Base-by-base conservation (phyloP, 2,113 vertebrate genomes). In the Bostrychus sinensis region DNA sequence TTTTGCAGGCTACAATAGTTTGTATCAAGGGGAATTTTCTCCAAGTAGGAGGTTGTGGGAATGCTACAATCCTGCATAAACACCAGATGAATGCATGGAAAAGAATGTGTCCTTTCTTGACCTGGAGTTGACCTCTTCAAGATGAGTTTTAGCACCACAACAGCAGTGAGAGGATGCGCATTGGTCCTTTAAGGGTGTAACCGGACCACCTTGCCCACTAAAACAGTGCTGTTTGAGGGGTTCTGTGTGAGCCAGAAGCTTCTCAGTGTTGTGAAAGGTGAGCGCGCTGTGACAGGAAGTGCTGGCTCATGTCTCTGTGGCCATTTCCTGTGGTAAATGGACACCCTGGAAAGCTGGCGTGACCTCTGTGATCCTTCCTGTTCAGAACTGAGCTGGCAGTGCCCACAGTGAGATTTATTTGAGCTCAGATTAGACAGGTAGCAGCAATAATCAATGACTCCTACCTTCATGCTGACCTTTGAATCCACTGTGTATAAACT, bases 291-390 rank as follows among this genome's bases (percentile, higher is more conserved):
- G 57, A 77, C 79, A 83, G 88, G 85, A 89, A 88, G 55, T 20
- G 84, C 84, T 80, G 83, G 78, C 83, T 89, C 86, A 80, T 78
- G 81, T 86, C 74, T 85, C 75, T 30, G 34, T 62, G 59, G 62
- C 72, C 0, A 30, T 23, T 89, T 89, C 86, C 86, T 85, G 82
- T 30, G 2, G 84, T 82, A 84, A 83, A 84, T 13, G 62, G 85
- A 88, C 73, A 88, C 86, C 75, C 66, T 68, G 78, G 82, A 77
- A 77, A 38, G 72, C 70, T 46, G 55, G 30, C 41, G 61, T 60
- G 74, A 80, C 85, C 82, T 80, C 55, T 28, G 37, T 19, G 46
- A 45, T 56, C 64, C 66, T 82, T 80, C 78, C 66, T 73, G 76
- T 45, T 60, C 68, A 58, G 55, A 45, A 37, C 5, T 16, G 3